Evolutionary conservation across 2,113 vertebrate species (phyloP), one percentile per base, ranked within the genome.

Genomic region (Corapipo altera): DNA sequence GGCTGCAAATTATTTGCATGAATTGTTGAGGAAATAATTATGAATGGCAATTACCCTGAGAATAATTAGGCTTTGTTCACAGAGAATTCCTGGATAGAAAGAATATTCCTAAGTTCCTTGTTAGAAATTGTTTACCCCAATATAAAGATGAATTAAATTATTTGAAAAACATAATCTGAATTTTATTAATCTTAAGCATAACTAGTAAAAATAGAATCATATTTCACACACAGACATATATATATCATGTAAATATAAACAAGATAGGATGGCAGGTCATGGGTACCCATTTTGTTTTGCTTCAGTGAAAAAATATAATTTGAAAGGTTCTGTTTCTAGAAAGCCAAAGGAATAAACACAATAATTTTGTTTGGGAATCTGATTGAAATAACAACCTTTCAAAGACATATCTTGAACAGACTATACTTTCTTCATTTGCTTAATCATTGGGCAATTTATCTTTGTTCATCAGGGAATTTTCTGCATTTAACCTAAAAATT

Each of bases 11-110:
- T 87, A 87, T 87, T 92, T 95, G 58, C 43, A 65, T 72, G 37
- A 95, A 72, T 96, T 88, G 76, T 49, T 85, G 46, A 91, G 74
- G 18, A 88, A 96, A 91, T 89, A 82, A 85, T 85, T 89, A 65
- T 57, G 64, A 89, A 79, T 79, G 54, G 51, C 59, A 93, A 88
- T 88, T 93, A 59, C 48, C 71, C 35, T 3, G 1, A 33, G 11
- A 71, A 88, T 35, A 94, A 75, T 78, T 75, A 74, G 49, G 14
- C 10, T 95, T 89, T 94, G 51, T 77, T 88, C 65, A 46, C 20
- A 64, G 71, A 91, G 32, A 93, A 54, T 22, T 72, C 39, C 24
- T 66, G 26, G 58, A 62, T 8, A 70, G n/a, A 87, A 86, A 86
- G 39, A 64, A 67, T 58, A 62, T 49, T 85, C 1, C 4, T 62